Percentiles rank a stretch among this genome's conserved stretches.
These are phyloP conservation scores for Drosophila mayri DNA, from an alignment of 1,140 invertebrate species.

Conservation along the genomic window DNA sequence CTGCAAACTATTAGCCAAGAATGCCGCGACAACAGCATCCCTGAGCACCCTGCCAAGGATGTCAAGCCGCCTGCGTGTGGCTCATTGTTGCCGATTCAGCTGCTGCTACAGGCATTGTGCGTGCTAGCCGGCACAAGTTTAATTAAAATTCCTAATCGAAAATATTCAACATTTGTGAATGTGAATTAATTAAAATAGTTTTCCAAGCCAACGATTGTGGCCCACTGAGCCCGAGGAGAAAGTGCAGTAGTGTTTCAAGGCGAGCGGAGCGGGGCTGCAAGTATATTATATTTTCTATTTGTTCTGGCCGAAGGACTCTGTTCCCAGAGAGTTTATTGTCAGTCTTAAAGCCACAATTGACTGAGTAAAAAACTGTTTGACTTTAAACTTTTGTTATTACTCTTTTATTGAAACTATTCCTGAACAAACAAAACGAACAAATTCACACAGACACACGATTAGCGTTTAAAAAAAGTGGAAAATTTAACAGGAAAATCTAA, in stretches of 20 bases:
- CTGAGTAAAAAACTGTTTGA: conserved; percentile 1
- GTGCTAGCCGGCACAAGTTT: conserved; percentile 75
- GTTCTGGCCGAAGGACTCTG: not conserved
- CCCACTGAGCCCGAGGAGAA: conserved; percentile 13
- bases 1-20: conserved; percentile 68
- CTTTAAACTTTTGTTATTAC: not conserved
- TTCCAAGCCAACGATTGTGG: conserved; percentile 53
- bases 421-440: conserved; percentile 4
- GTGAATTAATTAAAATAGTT: conserved; percentile 84
- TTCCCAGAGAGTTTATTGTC: not conserved
- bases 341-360: conserved; percentile 8
- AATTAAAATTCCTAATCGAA: conserved; percentile 84
- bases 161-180: conserved; percentile 80
- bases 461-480: conserved; percentile 31
- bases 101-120: conserved; percentile 40
- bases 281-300: conserved; percentile 9
- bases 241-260: conserved; percentile 5
- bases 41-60: conserved; percentile 40
- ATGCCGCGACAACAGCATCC: conserved; percentile 58
- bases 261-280: not conserved
- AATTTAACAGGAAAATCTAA: conserved; percentile 57
- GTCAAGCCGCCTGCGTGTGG: conserved; percentile 54
- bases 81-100: conserved; percentile 35
- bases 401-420: not conserved
- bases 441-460: conserved; percentile 22